Evolutionary conservation across 2,113 vertebrate genomes (phyloP), one percentile per base, ranked within the genome.

Genomic region (Myanophis thanlyinensis): DNA sequence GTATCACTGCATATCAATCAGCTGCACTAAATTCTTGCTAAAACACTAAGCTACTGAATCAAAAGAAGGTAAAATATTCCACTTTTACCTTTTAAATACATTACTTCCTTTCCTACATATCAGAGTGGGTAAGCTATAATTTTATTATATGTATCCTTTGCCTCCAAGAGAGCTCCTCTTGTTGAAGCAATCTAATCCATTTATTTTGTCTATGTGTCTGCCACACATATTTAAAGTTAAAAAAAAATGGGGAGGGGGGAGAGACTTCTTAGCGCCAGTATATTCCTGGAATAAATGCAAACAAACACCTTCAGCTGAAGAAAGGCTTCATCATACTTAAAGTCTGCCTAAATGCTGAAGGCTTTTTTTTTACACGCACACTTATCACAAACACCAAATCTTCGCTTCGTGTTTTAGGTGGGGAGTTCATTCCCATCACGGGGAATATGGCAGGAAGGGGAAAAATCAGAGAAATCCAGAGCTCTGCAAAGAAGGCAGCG

Each of bases 321-420:
- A 87, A 92, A 94, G 90, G 23, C 96, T 97, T 91, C 88, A 92
- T 85, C 85, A 90, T 54, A 96, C 95, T 95, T 95, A 90, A 94
- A 91, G 92, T 96, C 94, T 30, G 92, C 95, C 94, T 95, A 94
- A 95, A 93, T 94, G 92, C 85, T 90, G 84, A 94, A 91, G 96
- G 94, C 91, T 95, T 96, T 87, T 27, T 96, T 87, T n/a, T 48
- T 27, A 46, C 85, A 48, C 44, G 5, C n/a, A 18, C 62, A 30
- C 25, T 47, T 47, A 86, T 46, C 44, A 86, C 25, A 25, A 46
- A 11, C 30, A 27, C 46, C 84, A 44, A 5, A 23, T 47, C 40
- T 86, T 46, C 25, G 47, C 22, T 15, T 85, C 6, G n/a, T 67
- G 59, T 67, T n/a, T n/a, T n/a, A 11, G 59, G 15, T 80, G 15